Evolutionary conservation across 2,113 vertebrate species (phyloP).

Genomic region (Chloroceryle aenea): DNA sequence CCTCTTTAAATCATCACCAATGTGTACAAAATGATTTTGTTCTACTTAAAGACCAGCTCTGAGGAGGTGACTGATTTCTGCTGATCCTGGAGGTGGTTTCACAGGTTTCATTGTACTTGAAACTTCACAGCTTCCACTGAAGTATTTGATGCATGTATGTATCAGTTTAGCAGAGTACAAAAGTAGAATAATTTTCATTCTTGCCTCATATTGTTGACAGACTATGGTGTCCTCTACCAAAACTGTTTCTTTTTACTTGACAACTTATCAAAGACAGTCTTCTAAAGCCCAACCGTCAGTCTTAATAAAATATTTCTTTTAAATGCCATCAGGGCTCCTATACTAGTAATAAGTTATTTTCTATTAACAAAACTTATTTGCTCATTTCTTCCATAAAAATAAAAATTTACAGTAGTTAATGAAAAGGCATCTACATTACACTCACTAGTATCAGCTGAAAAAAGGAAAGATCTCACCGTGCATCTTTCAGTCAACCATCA

Average conservation of each 20-base stretch:
- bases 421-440: background rate
- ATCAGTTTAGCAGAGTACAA: conserved; percentile 11
- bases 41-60: conserved; percentile 47
- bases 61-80: conserved; percentile 62
- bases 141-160: conserved; percentile 36
- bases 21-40: conserved; percentile 27
- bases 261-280: background rate
- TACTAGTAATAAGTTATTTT: background rate
- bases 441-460: background rate
- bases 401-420: background rate
- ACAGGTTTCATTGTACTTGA: conserved; percentile 72
- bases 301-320: background rate
- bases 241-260: background rate
- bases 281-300: background rate
- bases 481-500: background rate
- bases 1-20: background rate
- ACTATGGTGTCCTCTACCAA: background rate
- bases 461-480: background rate
- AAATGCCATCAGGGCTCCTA: background rate
- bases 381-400: background rate
- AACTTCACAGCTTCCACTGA: conserved; percentile 68
- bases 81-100: conserved; percentile 71
- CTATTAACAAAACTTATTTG: background rate
- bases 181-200: conserved; percentile 54
- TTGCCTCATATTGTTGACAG: conserved; percentile 22